Evolutionary conservation across 2,888 invertebrate species (phyloP), one percentile per base, ranked within the genome.

Genomic region (Volucella inflata): DNA sequence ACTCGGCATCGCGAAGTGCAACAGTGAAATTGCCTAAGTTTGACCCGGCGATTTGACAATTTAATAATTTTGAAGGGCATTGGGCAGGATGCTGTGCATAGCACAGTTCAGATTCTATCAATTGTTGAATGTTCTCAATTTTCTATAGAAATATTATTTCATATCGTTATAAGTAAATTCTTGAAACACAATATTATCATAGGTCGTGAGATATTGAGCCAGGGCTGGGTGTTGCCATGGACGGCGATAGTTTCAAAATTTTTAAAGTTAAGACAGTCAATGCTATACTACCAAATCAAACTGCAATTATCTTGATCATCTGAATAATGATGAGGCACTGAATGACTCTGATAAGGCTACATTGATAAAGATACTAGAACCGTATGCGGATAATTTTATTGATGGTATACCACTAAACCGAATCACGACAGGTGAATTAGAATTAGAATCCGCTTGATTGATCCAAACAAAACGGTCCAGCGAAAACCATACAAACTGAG

Each of bases 41-140:
- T 50, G 36, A 64, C 38, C 64, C 64, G 64, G 48, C 30, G 36
- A 50, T 30, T 53, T 9, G 60, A 70, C 46, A 85, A 77, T 59
- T 11, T 50, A 38, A 59, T 71, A 50, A 71, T 21, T 50, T 59
- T 85, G 46, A 77, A 64, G 38, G 70, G 87, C n/a, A 83, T 74
- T 3, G 70, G 74, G 36, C 70, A 50, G 40, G 50, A 14, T 71
- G 70, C 72, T 44, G 77, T 82, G 51, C 30, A 59, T 46, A 53
- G 72, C 14, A 48, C 51, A 44, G 36, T 14, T 57, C 70, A 57
- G 30, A 70, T 70, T 30, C 38, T 48, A 57, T 38, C 48, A 10
- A 57, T 11, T 12, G 64, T 65, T n/a, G 30, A 38, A 11, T 46
- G 48, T 10, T 38, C 16, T 70, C 44, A 42, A 3, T 57, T 70